phyloP scores from a whole-genome alignment of 37 sponge, comb jelly and placozoan genomes.

The Eunapius fragilis region DNA sequence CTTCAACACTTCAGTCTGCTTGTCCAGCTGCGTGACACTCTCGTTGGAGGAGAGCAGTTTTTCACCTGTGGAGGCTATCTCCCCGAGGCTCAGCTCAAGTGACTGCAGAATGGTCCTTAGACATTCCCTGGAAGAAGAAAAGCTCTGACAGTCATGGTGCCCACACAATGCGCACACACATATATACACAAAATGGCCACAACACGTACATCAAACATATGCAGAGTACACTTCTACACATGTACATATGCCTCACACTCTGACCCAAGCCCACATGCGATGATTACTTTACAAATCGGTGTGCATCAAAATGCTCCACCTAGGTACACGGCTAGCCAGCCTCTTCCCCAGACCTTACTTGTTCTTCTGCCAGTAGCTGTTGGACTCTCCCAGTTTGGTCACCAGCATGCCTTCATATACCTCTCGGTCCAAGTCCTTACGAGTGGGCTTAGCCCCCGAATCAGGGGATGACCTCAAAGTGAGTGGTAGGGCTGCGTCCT shows the following conservation, averaged over 20 bases:
- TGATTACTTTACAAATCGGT: too few species aligned
- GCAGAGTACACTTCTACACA: too few species aligned
- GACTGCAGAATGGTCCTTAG: conserved; percentile 59
- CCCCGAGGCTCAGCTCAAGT: conserved; percentile 59
- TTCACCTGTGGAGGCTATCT: conserved; percentile 61
- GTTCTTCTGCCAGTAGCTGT: conserved; percentile 75
- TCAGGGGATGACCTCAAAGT: conserved; percentile 64
- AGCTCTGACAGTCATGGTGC: too few species aligned
- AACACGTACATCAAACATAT: too few species aligned
- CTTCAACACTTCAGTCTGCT: conserved; percentile 62
- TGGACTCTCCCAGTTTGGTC: conserved; percentile 71
- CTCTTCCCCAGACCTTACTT: conserved; percentile 27
- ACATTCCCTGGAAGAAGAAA: conserved; percentile 44
- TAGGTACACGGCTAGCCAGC: too few species aligned
- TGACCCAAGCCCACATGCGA: too few species aligned
- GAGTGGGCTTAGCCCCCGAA: conserved; percentile 44
- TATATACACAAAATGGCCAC: too few species aligned
- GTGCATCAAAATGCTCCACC: too few species aligned
- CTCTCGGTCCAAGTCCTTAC: conserved; percentile 87
- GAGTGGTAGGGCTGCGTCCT: conserved; percentile 89
- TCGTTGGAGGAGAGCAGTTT: conserved; percentile 53
- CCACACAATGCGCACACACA: too few species aligned
- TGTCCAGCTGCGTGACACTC: conserved; percentile 46
- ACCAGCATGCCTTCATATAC: conserved; percentile 78
- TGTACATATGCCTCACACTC: too few species aligned